phyloP scores from a whole-genome alignment of 2,113 vertebrate genomes.

The Echinops telfairi region DNA sequence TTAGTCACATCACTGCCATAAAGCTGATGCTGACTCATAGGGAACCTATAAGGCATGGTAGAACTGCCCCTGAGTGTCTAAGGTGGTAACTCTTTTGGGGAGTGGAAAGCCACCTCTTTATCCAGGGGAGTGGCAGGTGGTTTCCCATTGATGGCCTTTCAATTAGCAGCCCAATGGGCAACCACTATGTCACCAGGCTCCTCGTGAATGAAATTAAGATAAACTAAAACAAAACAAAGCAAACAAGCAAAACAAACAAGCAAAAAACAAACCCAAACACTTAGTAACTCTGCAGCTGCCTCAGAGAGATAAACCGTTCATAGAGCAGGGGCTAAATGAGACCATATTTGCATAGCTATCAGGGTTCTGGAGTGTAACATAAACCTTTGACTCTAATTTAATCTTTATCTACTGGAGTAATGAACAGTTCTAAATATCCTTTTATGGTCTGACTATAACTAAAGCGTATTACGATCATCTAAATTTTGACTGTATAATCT shows the following conservation, averaged over 20 bases:
- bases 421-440: slow-evolving; percentile 20
- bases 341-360: not conserved
- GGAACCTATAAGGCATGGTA: too few species aligned
- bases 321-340: not conserved
- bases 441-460: not conserved
- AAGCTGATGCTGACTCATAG: too few species aligned
- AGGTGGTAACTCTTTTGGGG: too few species aligned
- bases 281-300: not conserved
- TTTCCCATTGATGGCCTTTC: too few species aligned
- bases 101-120: too few species aligned
- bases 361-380: not conserved
- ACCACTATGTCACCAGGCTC: too few species aligned
- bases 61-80: too few species aligned
- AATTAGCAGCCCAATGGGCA: too few species aligned
- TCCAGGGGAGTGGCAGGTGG: too few species aligned
- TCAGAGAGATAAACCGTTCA: not conserved
- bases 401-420: slow-evolving; percentile 6
- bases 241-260: too few species aligned
- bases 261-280: too few species aligned
- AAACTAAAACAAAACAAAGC: not conserved
- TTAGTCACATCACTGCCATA: too few species aligned
- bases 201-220: not conserved
- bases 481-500: not conserved
- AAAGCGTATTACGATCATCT: not conserved
- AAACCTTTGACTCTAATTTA: slow-evolving; percentile 24